These are phyloP conservation scores for Amphiprion percula DNA, from an alignment of 2,113 vertebrate genomes.

Conservation along the genomic window DNA sequence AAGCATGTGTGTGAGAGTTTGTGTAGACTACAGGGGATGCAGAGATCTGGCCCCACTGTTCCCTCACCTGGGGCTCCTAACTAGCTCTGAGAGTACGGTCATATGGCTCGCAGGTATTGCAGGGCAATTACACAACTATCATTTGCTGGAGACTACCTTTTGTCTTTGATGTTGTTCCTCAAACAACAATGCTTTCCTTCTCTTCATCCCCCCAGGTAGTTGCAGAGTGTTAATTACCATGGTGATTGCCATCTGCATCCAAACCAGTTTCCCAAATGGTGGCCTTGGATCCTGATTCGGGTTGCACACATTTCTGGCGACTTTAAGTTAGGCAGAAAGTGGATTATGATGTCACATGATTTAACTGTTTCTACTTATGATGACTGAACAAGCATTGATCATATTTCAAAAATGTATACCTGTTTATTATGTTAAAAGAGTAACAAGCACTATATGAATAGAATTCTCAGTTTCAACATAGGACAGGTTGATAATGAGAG, in stretches of 20 bases:
- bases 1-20: slow-evolving; percentile 53
- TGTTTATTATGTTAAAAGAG: no score
- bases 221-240: slow-evolving; percentile 78
- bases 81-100: slow-evolving; percentile 75
- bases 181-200: slow-evolving; percentile 77
- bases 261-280: slow-evolving; percentile 43
- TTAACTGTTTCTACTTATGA: not conserved
- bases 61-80: slow-evolving; percentile 78
- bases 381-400: no score
- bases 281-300: slow-evolving; percentile 57
- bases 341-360: not conserved
- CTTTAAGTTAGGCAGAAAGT: slow-evolving; percentile 19
- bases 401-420: no score
- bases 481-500: no score
- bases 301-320: slow-evolving; percentile 37
- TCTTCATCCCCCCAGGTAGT: slow-evolving; percentile 68
- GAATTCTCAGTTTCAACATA: no score
- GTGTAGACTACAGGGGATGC: slow-evolving; percentile 56
- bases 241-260: slow-evolving; percentile 79
- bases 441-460: no score
- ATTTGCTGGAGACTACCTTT: slow-evolving; percentile 79
- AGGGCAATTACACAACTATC: slow-evolving; percentile 80
- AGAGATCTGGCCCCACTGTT: slow-evolving; percentile 58
- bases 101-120: slow-evolving; percentile 71
- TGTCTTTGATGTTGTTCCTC: slow-evolving; percentile 81